Base-by-base conservation (phyloP, 2,797 vertebrate genomes). In the Poliocrania exsul region DNA sequence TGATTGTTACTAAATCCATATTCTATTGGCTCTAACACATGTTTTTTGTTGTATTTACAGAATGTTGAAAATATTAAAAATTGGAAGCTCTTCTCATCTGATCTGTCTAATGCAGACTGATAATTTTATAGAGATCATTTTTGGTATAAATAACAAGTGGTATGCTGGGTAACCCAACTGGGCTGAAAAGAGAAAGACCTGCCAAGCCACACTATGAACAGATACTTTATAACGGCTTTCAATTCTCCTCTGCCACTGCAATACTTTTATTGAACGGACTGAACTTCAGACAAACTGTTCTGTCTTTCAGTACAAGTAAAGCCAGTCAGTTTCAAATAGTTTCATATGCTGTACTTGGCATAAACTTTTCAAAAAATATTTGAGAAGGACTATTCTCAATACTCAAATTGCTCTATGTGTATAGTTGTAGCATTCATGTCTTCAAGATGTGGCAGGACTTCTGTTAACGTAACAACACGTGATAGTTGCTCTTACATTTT, bases 401-500 rank as follows among this genome's bases (percentile, higher is more conserved):
- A 82, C 74, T 84, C 49, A 81, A 37, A 78, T 51, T 54, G n/a
- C 47, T 37, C 3, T 25, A 42, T 54, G 16, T 37, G 6, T 56
- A 49, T 11, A 85, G 53, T 42, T 70, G 46, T 26, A 94, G 38
- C 62, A 69, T 37, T 57, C n/a, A 66, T 16, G 26, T 79, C 19
- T 87, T 58, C 56, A 81, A 83, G 83, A 49, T 28, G 33, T 33
- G 46, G 26, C 11, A 75, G 9, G 81, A 54, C 16, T 80, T 88
- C 74, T 70, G 81, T 25, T 91, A 87, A 40, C 86, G 56, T 75
- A 93, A 61, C 7, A 73, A 84, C 62, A 64, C 10, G 47, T 40
- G 78, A 71, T 50, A 77, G 49, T 65, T 94, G 71, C 8, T 80
- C 78, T 90, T 83, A 87, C 35, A 82, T 94, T 95, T 79, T 93